Evolutionary conservation across 53 echinoderm and acorn worm species (phyloP), one percentile per base, ranked within the genome.

Genomic region (Echinarachnius parma): DNA sequence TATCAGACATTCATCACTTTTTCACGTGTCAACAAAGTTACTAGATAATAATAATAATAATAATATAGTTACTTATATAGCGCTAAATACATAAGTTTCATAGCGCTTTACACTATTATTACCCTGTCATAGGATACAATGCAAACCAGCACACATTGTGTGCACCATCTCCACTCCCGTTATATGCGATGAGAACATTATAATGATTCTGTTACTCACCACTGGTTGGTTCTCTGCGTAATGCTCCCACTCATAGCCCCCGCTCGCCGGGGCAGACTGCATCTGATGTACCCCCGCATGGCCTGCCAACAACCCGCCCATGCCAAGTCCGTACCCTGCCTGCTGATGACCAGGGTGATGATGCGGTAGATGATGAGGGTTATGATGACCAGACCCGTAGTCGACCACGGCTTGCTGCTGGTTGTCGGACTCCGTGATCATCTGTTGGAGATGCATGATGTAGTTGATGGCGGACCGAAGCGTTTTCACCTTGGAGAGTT

Each of bases 391-490:
- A 8, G 50, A 49, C 29, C 68, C 53, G 29, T 60, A 83, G 11
- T 92, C 92, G 22, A 80, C 78, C 85, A 92, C 66, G 59, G 87
- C 81, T 24, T 75, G 66, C 52, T 89, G 89, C 34, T 86, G 62
- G 5, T 83, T 75, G 42, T 86, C 85, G 2, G 83, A 91, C 24
- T 96, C 88, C 9, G 87, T 84, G 9, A 96, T 60, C 20, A 84
- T 87, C 64, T 96, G 85, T 30, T 96, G 91, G 2, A 96, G 67
- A 67, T 96, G 96, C 53, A 96, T 44, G 28, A 96, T 96, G 59
- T 98, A 98, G 56, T 98, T 98, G 37, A 98, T 98, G 52, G 98
- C 98, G 36, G 91, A 92, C 24, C 85, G 85, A 8, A 98, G 91
- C 18, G 95, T 94, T 68, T 94, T 94, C 13, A 94, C 95, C 48